Evolutionary conservation across 2,888 invertebrate species (phyloP).

Genomic region (Macrophya alboannulata): DNA sequence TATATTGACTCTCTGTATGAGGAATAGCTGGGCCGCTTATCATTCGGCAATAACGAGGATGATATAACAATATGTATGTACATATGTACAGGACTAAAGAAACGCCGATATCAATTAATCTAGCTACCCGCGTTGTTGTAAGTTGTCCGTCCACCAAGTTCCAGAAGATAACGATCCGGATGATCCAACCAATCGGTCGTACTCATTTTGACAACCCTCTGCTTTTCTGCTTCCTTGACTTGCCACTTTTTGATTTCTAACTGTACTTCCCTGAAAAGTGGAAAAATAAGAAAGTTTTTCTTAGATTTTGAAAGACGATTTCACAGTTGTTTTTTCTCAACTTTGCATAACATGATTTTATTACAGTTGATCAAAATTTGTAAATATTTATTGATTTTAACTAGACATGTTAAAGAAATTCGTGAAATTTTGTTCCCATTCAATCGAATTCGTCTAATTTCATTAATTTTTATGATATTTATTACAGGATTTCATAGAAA

Average conservation of each 20-base stretch:
- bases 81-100: constrained; percentile 57
- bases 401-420: neutral
- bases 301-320: neutral
- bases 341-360: too few relatives aligned
- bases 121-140: constrained; percentile 87
- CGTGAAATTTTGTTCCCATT: constrained; percentile 5
- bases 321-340: neutral
- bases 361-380: too few relatives aligned
- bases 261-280: constrained; percentile 87
- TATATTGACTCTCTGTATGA: constrained; percentile 32
- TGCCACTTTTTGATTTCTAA: constrained; percentile 96
- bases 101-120: constrained; percentile 57
- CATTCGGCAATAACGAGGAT: constrained; percentile 34
- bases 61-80: constrained; percentile 54
- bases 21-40: constrained; percentile 26
- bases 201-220: constrained; percentile 92
- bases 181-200: constrained; percentile 97
- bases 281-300: neutral
- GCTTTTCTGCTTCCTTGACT: constrained; percentile 92
- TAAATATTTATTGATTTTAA: neutral
- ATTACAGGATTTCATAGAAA: too few relatives aligned
- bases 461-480: too few relatives aligned
- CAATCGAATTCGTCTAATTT: neutral
- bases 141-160: constrained; percentile 92
- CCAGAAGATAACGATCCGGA: constrained; percentile 95